Evolutionary conservation across 2,888 invertebrate species (phyloP), one percentile per base, ranked within the genome.

Genomic region (Pammene aurita): DNA sequence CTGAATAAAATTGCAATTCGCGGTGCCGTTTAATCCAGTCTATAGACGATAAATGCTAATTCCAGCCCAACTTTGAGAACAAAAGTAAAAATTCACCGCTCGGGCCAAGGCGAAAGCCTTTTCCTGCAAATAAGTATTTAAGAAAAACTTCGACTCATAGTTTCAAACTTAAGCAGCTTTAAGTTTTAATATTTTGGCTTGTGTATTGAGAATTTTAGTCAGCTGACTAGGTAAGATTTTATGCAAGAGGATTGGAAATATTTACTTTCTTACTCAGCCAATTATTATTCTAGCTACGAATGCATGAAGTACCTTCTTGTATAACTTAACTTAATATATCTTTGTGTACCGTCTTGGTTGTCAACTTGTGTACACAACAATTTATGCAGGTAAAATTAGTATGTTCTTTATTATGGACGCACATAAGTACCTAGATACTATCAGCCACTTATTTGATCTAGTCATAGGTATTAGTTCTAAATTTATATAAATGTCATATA

Each of bases 21-120:
- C 75, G 77, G 77, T 76, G 76, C 76, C 76, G 73, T 80, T 85
- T 85, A 84, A 84, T 85, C 82, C 82, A 77, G 79, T 81, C 80
- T 80, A 83, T 82, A 83, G 80, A 78, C 84, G 79, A 88, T 84
- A 87, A 88, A 89, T 88, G 89, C 83, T 86, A 88, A 89, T 88
- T 85, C 76, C 76, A 80, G 76, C 71, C 73, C 72, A 87, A 88
- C 80, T 87, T 89, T 82, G 73, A 77, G 72, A 80, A 80, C 78
- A 81, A 84, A 82, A 78, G 80, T 79, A 83, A 85, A 87, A 86
- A 84, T 82, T 81, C 79, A 73, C 75, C 74, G 81, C 77, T 76
- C 76, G 73, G 76, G 71, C 73, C 68, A 75, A 74, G 71, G 73
- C 78, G 75, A 77, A 82, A 82, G 80, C 76, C 77, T 79, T 79